Percentiles rank a stretch among this genome's conserved stretches.
Conservation (phyloP, 2,797 vertebrate genomes). For the Danio kyathit region DNA sequence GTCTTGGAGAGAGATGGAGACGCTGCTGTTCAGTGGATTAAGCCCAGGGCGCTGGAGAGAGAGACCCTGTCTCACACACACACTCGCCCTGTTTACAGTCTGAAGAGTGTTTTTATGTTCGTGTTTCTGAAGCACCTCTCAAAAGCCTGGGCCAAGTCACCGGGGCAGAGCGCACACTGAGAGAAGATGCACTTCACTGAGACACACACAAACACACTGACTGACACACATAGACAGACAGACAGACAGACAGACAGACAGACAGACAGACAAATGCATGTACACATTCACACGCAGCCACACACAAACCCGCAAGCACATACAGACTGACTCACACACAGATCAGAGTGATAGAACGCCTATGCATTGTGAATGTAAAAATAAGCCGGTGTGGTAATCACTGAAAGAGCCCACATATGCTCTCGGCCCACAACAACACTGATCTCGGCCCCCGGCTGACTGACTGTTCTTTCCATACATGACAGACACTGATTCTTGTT, state of each 20-base stretch:
- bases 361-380: constrained; percentile 36
- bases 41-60: constrained; percentile 28
- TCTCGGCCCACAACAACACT: neutral
- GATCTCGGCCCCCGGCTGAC: neutral
- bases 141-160: constrained; percentile 54
- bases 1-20: constrained; percentile 23
- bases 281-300: neutral
- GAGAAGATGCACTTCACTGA: constrained; percentile 44
- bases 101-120: constrained; percentile 49
- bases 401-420: constrained; percentile 35
- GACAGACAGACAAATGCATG: too few relatives aligned
- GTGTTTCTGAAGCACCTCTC: constrained; percentile 60
- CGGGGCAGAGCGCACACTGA: constrained; percentile 33
- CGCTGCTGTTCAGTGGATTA: constrained; percentile 49
- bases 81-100: constrained; percentile 32
- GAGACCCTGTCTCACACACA: constrained; percentile 29
- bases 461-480: constrained; percentile 17
- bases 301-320: too few relatives aligned
- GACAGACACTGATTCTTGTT: constrained; percentile 19
- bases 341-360: constrained; percentile 18
- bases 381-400: constrained; percentile 29
- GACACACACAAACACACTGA: neutral
- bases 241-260: neutral
- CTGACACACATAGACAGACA: constrained; percentile 7
- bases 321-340: neutral